Evolutionary conservation across 1,140 invertebrate species (phyloP).

Genomic region (Magallana gigas): DNA sequence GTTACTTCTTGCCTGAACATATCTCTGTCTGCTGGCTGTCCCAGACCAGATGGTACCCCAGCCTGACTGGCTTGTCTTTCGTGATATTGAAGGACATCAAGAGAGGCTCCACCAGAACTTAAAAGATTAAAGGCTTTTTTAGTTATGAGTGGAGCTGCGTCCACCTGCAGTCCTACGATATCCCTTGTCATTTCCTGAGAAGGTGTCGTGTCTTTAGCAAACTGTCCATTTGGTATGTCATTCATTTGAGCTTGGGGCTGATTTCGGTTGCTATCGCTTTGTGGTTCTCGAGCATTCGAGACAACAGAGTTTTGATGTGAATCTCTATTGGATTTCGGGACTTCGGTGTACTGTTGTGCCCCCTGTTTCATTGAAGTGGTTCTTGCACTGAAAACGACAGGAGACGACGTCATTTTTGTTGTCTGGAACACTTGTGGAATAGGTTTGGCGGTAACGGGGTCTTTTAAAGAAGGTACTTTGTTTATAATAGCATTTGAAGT

Average conservation of each 20-base stretch:
- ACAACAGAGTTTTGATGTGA: background rate
- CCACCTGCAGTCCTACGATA: background rate
- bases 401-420: background rate
- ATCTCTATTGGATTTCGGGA: background rate
- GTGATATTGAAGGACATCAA: background rate
- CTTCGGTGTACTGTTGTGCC: background rate
- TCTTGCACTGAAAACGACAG: background rate
- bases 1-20: background rate
- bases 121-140: background rate
- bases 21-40: constrained; percentile 3
- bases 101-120: background rate
- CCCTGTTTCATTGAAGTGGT: background rate
- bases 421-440: background rate
- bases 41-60: constrained; percentile 1
- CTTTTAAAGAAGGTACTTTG: background rate
- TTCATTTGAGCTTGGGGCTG: background rate
- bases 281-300: background rate
- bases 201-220: background rate
- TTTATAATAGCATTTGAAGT: background rate
- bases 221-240: background rate
- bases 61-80: constrained; percentile 13
- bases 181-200: background rate
- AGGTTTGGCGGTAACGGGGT: background rate
- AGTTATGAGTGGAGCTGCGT: background rate
- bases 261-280: background rate